Percentiles rank a stretch among this genome's conserved stretches.
phyloP scores from a whole-genome alignment of 2,113 vertebrate genomes.

The Pionites leucogaster region DNA sequence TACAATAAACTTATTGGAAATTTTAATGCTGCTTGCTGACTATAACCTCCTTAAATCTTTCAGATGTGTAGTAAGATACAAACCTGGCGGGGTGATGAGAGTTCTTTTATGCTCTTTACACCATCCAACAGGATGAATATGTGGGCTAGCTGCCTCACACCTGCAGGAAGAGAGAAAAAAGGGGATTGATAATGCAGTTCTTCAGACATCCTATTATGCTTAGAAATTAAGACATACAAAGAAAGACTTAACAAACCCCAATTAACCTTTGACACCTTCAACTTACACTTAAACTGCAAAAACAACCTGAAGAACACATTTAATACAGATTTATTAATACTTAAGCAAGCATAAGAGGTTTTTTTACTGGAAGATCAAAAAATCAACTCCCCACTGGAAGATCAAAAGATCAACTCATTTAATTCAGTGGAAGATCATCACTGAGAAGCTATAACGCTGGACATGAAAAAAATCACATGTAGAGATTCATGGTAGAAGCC shows the following conservation, averaged over 20 bases:
- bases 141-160: conserved; percentile 87
- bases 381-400: not conserved
- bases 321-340: not conserved
- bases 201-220: not conserved
- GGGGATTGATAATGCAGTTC: not conserved
- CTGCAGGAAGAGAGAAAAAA: conserved; percentile 49
- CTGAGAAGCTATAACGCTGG: not conserved
- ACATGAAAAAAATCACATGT: not conserved
- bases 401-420: not conserved
- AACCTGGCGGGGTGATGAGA: conserved; percentile 85
- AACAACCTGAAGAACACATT: not conserved
- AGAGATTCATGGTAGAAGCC: not conserved
- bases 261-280: not conserved
- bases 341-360: not conserved
- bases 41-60: not conserved
- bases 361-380: not conserved
- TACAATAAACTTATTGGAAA: not conserved
- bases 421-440: not conserved
- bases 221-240: not conserved
- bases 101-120: conserved; percentile 84
- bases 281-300: not conserved
- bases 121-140: conserved; percentile 89
- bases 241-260: not conserved
- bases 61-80: not conserved
- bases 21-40: not conserved